Percentiles rank a stretch among this genome's conserved stretches.
These are phyloP conservation scores for Gallinago media DNA, from an alignment of 2,113 vertebrate genomes.

Conservation along the genomic window DNA sequence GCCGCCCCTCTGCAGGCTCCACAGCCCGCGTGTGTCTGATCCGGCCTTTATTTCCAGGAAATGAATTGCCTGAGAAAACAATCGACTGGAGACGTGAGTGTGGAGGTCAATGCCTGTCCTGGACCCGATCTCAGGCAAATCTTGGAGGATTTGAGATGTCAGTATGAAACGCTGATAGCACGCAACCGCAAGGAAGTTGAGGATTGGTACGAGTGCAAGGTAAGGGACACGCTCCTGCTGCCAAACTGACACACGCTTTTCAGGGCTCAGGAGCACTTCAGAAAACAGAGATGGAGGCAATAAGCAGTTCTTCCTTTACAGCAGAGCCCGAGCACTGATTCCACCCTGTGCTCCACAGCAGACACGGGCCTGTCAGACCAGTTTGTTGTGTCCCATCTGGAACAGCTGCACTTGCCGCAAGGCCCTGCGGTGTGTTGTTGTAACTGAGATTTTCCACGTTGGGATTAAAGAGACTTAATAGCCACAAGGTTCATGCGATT, in stretches of 20 bases:
- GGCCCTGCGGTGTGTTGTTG: not conserved
- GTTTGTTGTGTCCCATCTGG: conserved; percentile 6
- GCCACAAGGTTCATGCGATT: not conserved
- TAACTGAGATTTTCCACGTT: not conserved
- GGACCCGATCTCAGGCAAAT: conserved; percentile 76
- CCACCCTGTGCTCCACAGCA: not conserved
- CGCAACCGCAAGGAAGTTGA: conserved; percentile 89
- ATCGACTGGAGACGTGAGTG: conserved; percentile 75
- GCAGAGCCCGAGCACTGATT: not conserved
- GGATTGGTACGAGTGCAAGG: conserved; percentile 90
- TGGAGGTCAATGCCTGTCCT: conserved; percentile 79
- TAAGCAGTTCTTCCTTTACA: not conserved
- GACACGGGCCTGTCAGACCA: conserved; percentile 24
- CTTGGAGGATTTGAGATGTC: conserved; percentile 81
- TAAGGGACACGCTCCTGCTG: conserved; percentile 1
- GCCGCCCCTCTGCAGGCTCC: not conserved
- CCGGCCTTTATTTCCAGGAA: conserved; percentile 65
- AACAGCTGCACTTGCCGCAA: not conserved
- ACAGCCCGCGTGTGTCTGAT: not conserved
- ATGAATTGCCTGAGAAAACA: conserved; percentile 68
- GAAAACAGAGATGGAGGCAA: not conserved
- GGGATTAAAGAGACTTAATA: conserved; percentile 17
- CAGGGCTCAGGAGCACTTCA: not conserved
- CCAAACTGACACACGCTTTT: rapidly evolving
- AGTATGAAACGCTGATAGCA: conserved; percentile 86